A percentile compares a stretch with the other conserved stretches of the same genome.
phyloP scores from a whole-genome alignment of 1,140 invertebrate species.

The Reticulitermes speratus region DNA sequence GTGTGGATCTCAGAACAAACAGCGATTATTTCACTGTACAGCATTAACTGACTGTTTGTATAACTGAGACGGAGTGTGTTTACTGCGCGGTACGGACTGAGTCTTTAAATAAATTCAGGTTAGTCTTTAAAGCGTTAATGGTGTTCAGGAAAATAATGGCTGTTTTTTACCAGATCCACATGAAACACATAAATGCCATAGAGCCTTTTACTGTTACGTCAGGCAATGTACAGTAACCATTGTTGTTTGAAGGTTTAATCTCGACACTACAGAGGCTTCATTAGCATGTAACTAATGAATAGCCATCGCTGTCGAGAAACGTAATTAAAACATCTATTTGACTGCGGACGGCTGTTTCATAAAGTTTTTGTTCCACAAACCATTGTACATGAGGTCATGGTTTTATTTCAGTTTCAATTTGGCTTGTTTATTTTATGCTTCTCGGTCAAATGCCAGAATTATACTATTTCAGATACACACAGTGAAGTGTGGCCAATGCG shows the following conservation, averaged over 20 bases:
- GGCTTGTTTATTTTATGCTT: neutral
- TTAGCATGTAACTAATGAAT: constrained; percentile 13
- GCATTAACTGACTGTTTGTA: too few relatives aligned
- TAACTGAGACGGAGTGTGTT: too few relatives aligned
- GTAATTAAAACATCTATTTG: neutral
- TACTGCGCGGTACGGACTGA: too few relatives aligned
- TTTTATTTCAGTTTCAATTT: neutral
- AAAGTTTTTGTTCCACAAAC: neutral
- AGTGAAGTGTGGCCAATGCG: neutral
- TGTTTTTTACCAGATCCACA: too few relatives aligned
- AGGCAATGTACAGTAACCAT: too few relatives aligned
- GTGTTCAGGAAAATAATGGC: too few relatives aligned
- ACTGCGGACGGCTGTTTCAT: neutral
- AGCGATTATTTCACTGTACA: too few relatives aligned
- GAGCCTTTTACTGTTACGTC: too few relatives aligned
- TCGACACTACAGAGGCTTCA: neutral
- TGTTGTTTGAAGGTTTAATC: neutral
- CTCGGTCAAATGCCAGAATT: neutral
- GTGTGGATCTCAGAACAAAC: too few relatives aligned
- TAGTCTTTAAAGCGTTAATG: too few relatives aligned
- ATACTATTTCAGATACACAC: neutral
- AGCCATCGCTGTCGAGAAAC: neutral
- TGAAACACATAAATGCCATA: too few relatives aligned
- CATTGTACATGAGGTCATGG: neutral
- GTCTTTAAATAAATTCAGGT: too few relatives aligned